Base-by-base conservation (phyloP, 2,113 vertebrate genomes). In the Aptenodytes patagonicus region DNA sequence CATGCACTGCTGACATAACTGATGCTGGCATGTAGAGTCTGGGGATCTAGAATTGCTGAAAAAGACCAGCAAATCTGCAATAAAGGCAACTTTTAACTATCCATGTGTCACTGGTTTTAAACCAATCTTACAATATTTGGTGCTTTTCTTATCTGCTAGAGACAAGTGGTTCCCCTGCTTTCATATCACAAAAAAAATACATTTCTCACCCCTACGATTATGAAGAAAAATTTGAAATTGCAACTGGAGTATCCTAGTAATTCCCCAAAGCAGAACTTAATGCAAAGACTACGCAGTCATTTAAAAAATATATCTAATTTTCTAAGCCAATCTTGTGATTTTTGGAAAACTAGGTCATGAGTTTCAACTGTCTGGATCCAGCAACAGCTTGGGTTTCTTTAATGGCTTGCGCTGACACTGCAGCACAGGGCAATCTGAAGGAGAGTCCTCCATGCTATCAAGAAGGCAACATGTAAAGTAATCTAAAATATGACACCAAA, bases 1-100 rank as follows among this genome's bases (percentile, higher is more conserved):
- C 52, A 11, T 11, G 29, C 29, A 3, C 10, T 38, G 38, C 32
- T 32, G 42, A 29, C 7, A 7, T 20, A 26, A 10, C 60, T 38
- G 29, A 13, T 17, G 17, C 13, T 38, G 31, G 14, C 19, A 1
- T 0, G 0, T 1, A 6, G 7, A 25, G 9, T 11, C 38, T 42
- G 18, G 58, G 18, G 18, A 71, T 9, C 31, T 70, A 22, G 25
- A 65, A 51, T 5, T 60, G 34, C 36, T 72, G 70, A 52, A 47
- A 72, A 38, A 26, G 5, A 61, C 28, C 32, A 82, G 24, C 17
- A 87, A 49, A 78, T 26, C 11, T 22, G 17, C 9, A 87, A 55
- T 19, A 68, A 90, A 28, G 7, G 42, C 34, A 82, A 17, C 26
- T 34, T 91, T 38, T 47, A 69, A 31, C 36, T 29, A 8, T 5